Percentiles rank a stretch among this genome's conserved stretches.
Conservation (phyloP, 2,797 vertebrate species). For the Echiichthys vipera region DNA sequence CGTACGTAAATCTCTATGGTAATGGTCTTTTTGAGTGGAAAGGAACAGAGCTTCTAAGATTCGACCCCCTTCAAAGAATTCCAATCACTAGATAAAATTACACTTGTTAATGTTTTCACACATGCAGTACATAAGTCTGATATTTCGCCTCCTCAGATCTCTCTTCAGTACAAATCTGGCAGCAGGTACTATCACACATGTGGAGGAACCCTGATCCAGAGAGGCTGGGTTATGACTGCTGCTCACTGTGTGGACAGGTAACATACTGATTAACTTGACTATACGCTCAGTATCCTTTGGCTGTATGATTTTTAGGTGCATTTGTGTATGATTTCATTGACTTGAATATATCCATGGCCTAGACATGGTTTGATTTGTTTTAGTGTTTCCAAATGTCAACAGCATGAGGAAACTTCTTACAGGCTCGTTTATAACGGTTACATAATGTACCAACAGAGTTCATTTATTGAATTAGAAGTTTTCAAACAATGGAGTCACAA, state of each 20-base stretch:
- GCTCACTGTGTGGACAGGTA: conserved; percentile 92
- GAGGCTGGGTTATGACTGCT: conserved; percentile 90
- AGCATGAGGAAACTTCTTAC: conserved; percentile 5
- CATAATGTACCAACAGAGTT: neutral
- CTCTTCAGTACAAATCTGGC: conserved; percentile 87
- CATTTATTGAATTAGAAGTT: conserved; percentile 12
- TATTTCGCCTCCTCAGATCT: conserved; percentile 80
- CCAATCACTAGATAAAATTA: no score
- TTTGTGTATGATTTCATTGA: conserved; percentile 3
- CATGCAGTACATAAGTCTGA: neutral
- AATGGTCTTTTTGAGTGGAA: no score
- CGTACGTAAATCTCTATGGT: no score
- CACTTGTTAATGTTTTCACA: neutral
- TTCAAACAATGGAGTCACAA: neutral
- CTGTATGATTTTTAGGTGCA: neutral
- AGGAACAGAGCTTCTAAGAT: no score
- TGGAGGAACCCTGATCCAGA: conserved; percentile 86
- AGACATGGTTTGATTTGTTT: conserved; percentile 37
- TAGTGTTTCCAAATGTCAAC: conserved; percentile 32
- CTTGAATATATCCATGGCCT: neutral
- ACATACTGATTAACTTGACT: conserved; percentile 12
- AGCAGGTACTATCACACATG: conserved; percentile 86
- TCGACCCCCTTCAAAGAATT: no score
- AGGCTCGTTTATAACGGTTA: conserved; percentile 42
- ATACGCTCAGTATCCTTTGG: neutral